Evolutionary conservation across 2,797 vertebrate species (phyloP).

Genomic region (Lepidocolaptes lacrymiger): DNA sequence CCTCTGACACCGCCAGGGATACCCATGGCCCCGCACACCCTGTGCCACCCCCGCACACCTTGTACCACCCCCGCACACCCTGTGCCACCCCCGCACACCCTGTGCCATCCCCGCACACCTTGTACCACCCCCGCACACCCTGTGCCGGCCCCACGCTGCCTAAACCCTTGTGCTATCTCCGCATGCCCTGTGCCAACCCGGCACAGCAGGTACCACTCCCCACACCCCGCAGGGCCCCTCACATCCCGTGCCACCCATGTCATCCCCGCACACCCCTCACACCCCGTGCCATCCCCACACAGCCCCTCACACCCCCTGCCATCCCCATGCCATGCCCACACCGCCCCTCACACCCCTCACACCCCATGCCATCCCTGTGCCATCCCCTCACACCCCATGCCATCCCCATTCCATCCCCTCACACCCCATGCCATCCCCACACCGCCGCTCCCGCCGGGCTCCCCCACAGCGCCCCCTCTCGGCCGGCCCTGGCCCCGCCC

Average conservation of each 20-base stretch:
- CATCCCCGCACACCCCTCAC: neutral
- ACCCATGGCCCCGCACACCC: neutral
- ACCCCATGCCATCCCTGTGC: too few species aligned
- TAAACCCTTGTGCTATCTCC: too few species aligned
- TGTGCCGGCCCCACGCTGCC: neutral
- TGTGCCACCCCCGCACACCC: too few species aligned
- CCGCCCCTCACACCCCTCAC: too few species aligned
- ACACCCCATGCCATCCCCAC: neutral
- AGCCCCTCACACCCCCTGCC: too few species aligned
- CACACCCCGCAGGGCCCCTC: neutral
- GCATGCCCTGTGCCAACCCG: too few species aligned
- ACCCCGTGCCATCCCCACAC: too few species aligned
- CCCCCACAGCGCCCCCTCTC: neutral
- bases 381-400: too few species aligned
- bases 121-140: neutral
- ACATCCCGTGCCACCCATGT: neutral
- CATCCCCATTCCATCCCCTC: neutral
- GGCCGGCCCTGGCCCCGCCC: neutral
- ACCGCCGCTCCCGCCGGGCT: neutral
- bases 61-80: neutral
- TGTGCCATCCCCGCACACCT: neutral
- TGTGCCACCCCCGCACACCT: neutral
- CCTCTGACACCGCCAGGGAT: neutral
- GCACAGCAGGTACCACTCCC: too few species aligned
- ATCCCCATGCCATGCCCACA: too few species aligned